Evolutionary conservation across 2,113 vertebrate genomes (phyloP), one percentile per base, ranked within the genome.

Genomic region (Pelecanoides urinatrix): DNA sequence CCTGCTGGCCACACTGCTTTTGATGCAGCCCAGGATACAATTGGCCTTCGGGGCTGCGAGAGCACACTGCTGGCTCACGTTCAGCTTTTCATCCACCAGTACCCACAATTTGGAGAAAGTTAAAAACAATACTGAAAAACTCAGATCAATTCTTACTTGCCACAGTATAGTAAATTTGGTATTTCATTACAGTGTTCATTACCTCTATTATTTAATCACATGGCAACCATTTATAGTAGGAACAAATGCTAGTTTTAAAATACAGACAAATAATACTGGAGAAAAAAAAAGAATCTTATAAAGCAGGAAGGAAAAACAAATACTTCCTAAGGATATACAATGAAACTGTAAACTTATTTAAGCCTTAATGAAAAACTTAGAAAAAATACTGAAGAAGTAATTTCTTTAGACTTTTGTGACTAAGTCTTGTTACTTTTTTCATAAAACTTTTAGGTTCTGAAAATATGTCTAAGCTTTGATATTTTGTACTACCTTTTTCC

Each of bases 21-120:
- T n/a, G 56, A 40, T 40, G 40, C 11, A 74, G 34, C 21, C 18
- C 55, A 59, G 27, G n/a, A 26, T 2, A 50, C 0, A 0, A 10
- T 1, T 45, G 25, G 26, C 17, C 6, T 38, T 68, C 16, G 68
- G 42, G 30, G 12, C n/a, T 63, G 17, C 0, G 2, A 49, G 20
- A 2, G 2, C 9, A 77, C 13, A 2, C 11, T 77, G n/a, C 49
- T 3, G 2, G 65, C 49, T 71, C 15, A 34, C 16, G 25, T 22
- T n/a, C 44, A 74, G 44, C 26, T 71, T 79, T 81, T 73, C 16
- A 58, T 44, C 20, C 38, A 80, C 42, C 11, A 55, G 6, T 9
- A 59, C 9, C 7, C 5, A 8, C 3, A 32, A 1, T 49, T 23
- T 36, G 14, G 47, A 78, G 18, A 49, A 61, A 87, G 18, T 40